phyloP scores from a whole-genome alignment of 1,140 invertebrate species.

The Aplysia californica region DNA sequence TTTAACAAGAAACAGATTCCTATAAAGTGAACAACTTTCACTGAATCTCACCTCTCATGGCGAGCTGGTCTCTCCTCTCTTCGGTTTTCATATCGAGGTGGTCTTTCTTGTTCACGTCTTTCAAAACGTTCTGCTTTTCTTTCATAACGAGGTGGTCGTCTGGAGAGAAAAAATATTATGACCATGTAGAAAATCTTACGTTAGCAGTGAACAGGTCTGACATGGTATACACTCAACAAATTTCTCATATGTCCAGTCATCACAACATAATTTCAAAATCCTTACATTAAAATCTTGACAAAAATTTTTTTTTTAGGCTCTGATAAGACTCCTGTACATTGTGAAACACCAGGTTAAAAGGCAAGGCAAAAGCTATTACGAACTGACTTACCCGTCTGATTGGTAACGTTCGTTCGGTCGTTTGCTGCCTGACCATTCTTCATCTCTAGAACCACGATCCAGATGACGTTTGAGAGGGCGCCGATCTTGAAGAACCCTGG shows the following conservation, averaged over 20 bases:
- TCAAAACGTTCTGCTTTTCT: constrained; percentile 19
- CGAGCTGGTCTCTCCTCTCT: constrained; percentile 15
- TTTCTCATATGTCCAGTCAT: neutral
- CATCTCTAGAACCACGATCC: neutral
- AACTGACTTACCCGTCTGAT: too few species aligned
- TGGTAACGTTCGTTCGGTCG: too few species aligned
- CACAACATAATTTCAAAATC: neutral
- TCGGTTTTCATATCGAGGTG: neutral
- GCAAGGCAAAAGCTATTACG: too few species aligned
- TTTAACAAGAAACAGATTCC: too few species aligned
- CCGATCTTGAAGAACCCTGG: constrained; percentile 7
- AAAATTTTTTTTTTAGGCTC: neutral
- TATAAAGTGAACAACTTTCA: too few species aligned
- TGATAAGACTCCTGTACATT: too few species aligned
- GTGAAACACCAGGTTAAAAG: too few species aligned
- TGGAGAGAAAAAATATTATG: neutral
- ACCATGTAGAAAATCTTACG: too few species aligned
- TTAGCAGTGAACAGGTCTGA: neutral
- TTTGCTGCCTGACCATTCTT: constrained; percentile 11
- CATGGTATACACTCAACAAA: neutral
- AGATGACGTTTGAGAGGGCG: neutral
- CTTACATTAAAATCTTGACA: neutral
- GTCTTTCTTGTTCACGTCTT: constrained; percentile 1
- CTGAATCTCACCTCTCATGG: constrained; percentile 26
- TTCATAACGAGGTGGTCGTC: neutral